Evolutionary conservation across 1,140 invertebrate genomes (phyloP).

Genomic region (Chelonus insularis): DNA sequence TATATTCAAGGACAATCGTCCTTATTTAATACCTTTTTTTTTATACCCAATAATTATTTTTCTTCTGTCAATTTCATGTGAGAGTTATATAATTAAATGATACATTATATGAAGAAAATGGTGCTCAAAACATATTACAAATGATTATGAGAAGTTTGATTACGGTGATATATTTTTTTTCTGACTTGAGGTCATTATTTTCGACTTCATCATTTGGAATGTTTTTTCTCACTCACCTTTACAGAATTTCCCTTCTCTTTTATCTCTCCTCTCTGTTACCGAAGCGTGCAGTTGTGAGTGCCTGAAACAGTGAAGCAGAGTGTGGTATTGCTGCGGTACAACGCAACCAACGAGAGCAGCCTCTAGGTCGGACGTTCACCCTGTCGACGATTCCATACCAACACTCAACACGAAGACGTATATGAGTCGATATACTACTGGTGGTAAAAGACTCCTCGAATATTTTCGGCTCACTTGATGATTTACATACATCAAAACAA

Average conservation of each 20-base stretch:
- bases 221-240: not conserved
- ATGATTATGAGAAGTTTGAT: too few species aligned
- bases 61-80: not conserved
- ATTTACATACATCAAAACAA: not conserved
- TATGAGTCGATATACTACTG: too few species aligned
- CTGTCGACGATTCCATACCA: conserved; percentile 38
- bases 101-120: not conserved
- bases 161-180: too few species aligned
- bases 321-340: conserved; percentile 37
- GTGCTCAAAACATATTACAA: too few species aligned
- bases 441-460: not conserved
- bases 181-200: too few species aligned
- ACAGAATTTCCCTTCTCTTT: not conserved
- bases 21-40: not conserved
- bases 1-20: conserved; percentile 5
- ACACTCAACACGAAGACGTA: not conserved
- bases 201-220: not conserved
- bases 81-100: not conserved
- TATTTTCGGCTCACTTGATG: not conserved
- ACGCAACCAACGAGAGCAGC: conserved; percentile 43
- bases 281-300: not conserved
- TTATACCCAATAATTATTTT: not conserved
- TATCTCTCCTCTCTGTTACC: not conserved
- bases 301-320: conserved; percentile 24
- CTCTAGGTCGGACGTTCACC: conserved; percentile 62